Conservation (phyloP, 2,888 invertebrate species). For the Mythimna albipuncta region DNA sequence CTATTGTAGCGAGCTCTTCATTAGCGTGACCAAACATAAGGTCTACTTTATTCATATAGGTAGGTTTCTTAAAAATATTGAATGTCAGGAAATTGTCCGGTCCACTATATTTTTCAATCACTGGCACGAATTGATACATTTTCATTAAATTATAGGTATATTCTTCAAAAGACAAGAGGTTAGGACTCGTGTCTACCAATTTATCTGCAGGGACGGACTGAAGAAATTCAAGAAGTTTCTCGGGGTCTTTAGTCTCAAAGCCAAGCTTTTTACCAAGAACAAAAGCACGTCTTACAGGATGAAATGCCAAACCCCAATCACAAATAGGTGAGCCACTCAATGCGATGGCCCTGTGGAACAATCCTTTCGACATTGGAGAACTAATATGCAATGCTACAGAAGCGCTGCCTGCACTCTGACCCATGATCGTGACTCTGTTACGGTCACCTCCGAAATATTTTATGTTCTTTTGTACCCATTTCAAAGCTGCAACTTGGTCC, state of each 20-base stretch:
- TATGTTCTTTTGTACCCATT: conserved; percentile 37
- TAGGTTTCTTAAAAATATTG: neutral
- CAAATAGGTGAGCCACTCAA: conserved; percentile 19
- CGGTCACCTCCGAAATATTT: conserved; percentile 31
- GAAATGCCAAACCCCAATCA: conserved; percentile 18
- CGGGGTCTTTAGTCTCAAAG: conserved; percentile 14
- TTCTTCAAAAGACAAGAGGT: conserved; percentile 34
- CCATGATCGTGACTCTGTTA: conserved; percentile 33
- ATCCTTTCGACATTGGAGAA: conserved; percentile 35
- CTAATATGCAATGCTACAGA: conserved; percentile 4
- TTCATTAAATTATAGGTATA: conserved; percentile 8
- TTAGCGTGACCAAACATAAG: conserved; percentile 33
- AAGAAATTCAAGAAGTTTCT: conserved; percentile 27
- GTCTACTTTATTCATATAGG: conserved; percentile 27
- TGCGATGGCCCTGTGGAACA: conserved; percentile 32
- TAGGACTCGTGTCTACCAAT: conserved; percentile 21
- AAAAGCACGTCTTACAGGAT: conserved; percentile 34
- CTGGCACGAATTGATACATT: conserved; percentile 39
- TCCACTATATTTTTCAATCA: conserved; percentile 29
- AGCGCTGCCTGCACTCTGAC: conserved; percentile 16
- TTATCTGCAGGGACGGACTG: conserved; percentile 25
- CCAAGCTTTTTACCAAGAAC: conserved; percentile 35
- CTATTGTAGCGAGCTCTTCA: neutral
- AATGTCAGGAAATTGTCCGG: conserved; percentile 17
- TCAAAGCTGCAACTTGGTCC: conserved; percentile 34